Percentiles rank a stretch among this genome's conserved stretches.
Conservation (phyloP, 2,888 invertebrate species). For the Suillia variegata region DNA sequence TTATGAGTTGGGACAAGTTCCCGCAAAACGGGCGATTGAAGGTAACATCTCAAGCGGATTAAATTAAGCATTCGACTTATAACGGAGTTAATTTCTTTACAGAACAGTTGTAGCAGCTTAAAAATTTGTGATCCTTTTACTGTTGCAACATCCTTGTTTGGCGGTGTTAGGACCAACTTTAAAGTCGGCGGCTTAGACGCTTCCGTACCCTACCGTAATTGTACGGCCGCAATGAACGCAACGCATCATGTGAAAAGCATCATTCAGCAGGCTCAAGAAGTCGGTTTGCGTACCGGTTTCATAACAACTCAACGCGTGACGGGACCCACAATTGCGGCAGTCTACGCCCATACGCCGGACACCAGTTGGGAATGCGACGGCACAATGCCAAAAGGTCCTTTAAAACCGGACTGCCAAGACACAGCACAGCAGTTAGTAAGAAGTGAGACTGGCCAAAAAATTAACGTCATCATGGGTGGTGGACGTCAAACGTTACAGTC, state of each 20-base stretch:
- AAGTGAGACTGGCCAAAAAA: constrained; percentile 70
- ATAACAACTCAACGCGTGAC: constrained; percentile 87
- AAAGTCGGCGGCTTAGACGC: constrained; percentile 75
- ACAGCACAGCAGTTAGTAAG: constrained; percentile 81
- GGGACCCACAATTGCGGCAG: constrained; percentile 78
- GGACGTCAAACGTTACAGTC: constrained; percentile 74
- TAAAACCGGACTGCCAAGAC: constrained; percentile 70
- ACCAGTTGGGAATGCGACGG: constrained; percentile 85
- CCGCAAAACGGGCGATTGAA: constrained; percentile 79
- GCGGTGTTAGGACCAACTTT: constrained; percentile 79
- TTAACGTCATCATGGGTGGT: constrained; percentile 74
- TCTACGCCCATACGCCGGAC: constrained; percentile 75
- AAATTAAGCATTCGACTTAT: not conserved
- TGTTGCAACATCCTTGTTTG: constrained; percentile 80
- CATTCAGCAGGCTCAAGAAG: constrained; percentile 72
- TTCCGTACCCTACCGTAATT: constrained; percentile 66
- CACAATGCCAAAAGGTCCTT: constrained; percentile 64
- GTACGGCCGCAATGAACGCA: constrained; percentile 65
- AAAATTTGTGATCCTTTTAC: constrained; percentile 85
- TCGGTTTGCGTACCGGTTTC: constrained; percentile 78
- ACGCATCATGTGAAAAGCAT: constrained; percentile 68
- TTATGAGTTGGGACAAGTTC: constrained; percentile 77
- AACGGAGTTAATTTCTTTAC: constrained; percentile 20
- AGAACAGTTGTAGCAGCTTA: constrained; percentile 84
- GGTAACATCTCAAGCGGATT: constrained; percentile 67